Base-by-base conservation (phyloP, 2,888 invertebrate genomes). In the Cheilosia vernalis region DNA sequence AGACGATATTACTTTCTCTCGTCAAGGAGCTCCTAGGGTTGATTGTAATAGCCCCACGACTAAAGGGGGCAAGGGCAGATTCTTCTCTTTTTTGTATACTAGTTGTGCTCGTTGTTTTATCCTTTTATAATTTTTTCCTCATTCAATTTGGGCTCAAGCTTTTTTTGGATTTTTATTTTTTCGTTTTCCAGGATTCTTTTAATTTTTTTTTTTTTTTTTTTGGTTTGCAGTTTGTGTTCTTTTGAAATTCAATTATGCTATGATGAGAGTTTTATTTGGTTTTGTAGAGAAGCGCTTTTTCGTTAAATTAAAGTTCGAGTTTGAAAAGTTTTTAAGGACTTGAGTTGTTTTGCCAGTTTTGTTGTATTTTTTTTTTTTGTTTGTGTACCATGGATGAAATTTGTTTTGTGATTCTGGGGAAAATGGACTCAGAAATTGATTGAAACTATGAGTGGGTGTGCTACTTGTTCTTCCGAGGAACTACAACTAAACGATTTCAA, bases 261-360 rank as follows among this genome's bases (percentile, higher is more conserved):
- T 84, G 69, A 84, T 84, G 84, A 80, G 84, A 84, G 69, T 80
- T 80, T 73, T 73, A 79, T 83, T 83, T 72, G 58, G 72, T 66
- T 37, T 40, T 53, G 51, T 44, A 53, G 64, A 37, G 10, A 40
- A 60, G 64, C 72, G 42, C 37, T 77, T 55, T 64, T 72, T 72
- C 58, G 64, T 82, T 58, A 83, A 72, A 66, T 83, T 79, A 73
- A 83, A 79, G 78, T 83, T 73, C 60, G 66, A 49, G 72, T 61
- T 78, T 47, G 72, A 5, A 60, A 83, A 67, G 42, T 74, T 83
- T 66, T 66, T 42, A 21, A 56, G 74, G 56, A 58, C 58, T 76
- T 33, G 13, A 47, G 24, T 55, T 66, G 21, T n/a, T 5, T 33
- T 24, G 9, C 9, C 30, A 30, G 9, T 30, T 30, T 30, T 30